phyloP scores from a whole-genome alignment of 2,888 invertebrate genomes.

The Campoplex nolae region DNA sequence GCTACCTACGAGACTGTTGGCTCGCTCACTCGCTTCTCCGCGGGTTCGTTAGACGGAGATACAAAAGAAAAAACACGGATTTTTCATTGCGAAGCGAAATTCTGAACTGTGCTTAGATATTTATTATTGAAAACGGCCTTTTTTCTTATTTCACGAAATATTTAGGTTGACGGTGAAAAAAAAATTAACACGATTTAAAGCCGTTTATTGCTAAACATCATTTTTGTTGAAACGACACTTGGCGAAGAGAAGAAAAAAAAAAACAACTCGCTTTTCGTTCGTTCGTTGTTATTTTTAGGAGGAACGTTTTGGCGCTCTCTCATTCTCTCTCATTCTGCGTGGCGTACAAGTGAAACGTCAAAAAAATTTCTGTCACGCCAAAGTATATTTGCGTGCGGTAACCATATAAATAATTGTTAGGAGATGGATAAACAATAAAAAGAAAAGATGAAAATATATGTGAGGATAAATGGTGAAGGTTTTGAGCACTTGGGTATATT shows the following conservation, averaged over 20 bases:
- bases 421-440: background rate
- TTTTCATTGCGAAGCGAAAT: constrained; percentile 29
- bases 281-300: constrained; percentile 43
- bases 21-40: constrained; percentile 46
- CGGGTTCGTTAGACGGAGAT: constrained; percentile 45
- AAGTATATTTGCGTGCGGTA: background rate
- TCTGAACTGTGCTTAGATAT: constrained; percentile 4
- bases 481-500: constrained; percentile 14
- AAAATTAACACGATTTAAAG: background rate
- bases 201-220: background rate
- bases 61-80: constrained; percentile 4
- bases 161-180: background rate
- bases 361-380: background rate
- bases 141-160: background rate
- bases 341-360: constrained; percentile 47
- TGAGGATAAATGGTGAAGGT: constrained; percentile 6
- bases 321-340: background rate
- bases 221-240: background rate
- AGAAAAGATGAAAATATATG: constrained; percentile 18
- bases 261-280: constrained; percentile 20
- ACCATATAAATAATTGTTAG: background rate
- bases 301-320: background rate
- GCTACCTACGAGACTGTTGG: constrained; percentile 70
- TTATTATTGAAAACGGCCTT: background rate
- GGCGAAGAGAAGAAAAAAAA: background rate